phyloP scores from a whole-genome alignment of 2,888 invertebrate species.

The Nomada ferruginata region DNA sequence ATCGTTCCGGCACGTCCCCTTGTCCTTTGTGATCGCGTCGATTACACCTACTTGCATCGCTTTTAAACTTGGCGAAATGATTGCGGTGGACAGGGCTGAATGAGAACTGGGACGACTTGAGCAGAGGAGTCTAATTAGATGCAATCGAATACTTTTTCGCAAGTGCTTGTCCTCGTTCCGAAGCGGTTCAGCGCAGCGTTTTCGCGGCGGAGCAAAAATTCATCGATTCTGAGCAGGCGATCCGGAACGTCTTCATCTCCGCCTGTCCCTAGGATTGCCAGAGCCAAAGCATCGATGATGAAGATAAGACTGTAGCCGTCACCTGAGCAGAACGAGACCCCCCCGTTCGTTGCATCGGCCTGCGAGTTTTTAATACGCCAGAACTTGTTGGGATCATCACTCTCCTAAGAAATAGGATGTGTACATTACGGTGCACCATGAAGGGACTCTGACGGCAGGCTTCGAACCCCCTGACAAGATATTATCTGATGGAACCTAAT shows the following conservation, averaged over 20 bases:
- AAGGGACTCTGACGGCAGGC: constrained; percentile 20
- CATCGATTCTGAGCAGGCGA: background rate
- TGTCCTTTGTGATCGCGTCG: background rate
- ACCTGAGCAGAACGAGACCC: too few relatives aligned
- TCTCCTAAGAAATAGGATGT: background rate
- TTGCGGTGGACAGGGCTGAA: background rate
- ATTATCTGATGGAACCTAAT: constrained; percentile 45
- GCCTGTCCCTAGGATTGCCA: background rate
- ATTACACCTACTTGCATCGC: background rate
- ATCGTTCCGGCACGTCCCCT: background rate
- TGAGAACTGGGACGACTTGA: background rate
- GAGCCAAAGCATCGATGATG: background rate
- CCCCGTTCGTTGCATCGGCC: too few relatives aligned
- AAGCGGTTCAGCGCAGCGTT: background rate
- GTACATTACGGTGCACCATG: constrained; percentile 5
- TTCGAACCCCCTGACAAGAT: constrained; percentile 18
- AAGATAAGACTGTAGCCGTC: background rate
- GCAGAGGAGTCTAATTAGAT: background rate
- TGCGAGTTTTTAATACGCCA: too few relatives aligned
- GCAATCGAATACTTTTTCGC: background rate
- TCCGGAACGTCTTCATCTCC: background rate
- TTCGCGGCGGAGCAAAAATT: background rate
- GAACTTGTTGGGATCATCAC: background rate
- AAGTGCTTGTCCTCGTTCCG: background rate
- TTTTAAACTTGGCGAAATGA: background rate